Conservation (phyloP, 2,888 invertebrate genomes). For the Agrochola lychnidis region DNA sequence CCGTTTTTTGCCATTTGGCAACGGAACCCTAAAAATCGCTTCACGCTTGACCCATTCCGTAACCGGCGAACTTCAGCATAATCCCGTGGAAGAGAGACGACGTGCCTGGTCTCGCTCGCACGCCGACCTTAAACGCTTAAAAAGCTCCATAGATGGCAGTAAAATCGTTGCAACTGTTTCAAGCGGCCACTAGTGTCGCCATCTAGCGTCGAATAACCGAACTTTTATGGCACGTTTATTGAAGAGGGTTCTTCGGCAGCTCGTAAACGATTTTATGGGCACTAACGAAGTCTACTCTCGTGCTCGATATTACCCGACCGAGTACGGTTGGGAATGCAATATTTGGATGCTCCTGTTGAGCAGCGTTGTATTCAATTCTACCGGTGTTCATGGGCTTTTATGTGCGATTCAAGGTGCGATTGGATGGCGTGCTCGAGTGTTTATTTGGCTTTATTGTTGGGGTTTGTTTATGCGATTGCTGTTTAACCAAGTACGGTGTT, state of each 20-base stretch:
- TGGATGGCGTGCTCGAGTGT: conserved; percentile 90
- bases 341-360: conserved; percentile 88
- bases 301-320: conserved; percentile 88
- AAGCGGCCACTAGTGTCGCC: conserved; percentile 89
- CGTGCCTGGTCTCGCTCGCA: conserved; percentile 71
- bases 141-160: conserved; percentile 90
- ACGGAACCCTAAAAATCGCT: too few relatives aligned
- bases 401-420: conserved; percentile 91
- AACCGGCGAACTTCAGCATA: conserved; percentile 74
- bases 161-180: conserved; percentile 87
- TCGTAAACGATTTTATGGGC: conserved; percentile 91
- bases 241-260: conserved; percentile 90
- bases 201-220: conserved; percentile 89
- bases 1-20: too few relatives aligned
- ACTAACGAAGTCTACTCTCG: conserved; percentile 89
- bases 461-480: conserved; percentile 91
- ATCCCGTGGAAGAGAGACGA: conserved; percentile 71
- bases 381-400: conserved; percentile 90
- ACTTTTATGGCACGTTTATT: conserved; percentile 90
- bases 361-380: conserved; percentile 88
- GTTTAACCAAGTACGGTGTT: conserved; percentile 90
- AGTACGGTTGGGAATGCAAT: conserved; percentile 87
- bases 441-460: conserved; percentile 91
- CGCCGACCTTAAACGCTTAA: conserved; percentile 84
- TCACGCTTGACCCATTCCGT: conserved; percentile 69